Conservation (phyloP, 2,888 invertebrate genomes). For the Itoplectis maculator region DNA sequence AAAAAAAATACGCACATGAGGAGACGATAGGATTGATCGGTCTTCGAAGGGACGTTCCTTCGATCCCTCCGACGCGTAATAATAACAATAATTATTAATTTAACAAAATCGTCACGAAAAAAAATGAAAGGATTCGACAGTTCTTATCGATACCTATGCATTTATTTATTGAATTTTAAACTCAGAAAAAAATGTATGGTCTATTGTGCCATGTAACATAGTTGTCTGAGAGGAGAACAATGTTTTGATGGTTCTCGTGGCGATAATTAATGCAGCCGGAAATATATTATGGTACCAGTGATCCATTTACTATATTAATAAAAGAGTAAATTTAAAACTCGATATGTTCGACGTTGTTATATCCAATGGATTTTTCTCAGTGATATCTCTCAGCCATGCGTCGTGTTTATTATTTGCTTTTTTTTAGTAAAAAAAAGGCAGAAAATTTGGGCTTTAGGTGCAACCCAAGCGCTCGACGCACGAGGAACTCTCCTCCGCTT, state of each 20-base stretch:
- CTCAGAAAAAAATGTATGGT: too few species aligned
- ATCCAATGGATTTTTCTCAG: too few species aligned
- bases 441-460: constrained; percentile 32
- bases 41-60: background rate
- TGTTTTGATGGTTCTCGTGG: too few species aligned
- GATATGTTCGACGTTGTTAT: too few species aligned
- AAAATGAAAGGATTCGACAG: background rate
- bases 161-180: background rate
- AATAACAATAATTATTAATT: background rate
- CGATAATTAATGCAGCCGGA: too few species aligned
- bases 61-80: background rate
- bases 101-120: background rate
- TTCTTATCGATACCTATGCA: background rate
- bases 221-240: too few species aligned
- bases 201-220: background rate
- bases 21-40: background rate
- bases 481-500: constrained; percentile 48
- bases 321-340: too few species aligned
- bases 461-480: constrained; percentile 35
- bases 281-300: too few species aligned
- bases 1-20: constrained; percentile 24
- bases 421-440: too few species aligned
- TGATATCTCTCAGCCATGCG: too few species aligned
- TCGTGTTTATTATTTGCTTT: too few species aligned
- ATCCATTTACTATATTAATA: too few species aligned